Evolutionary conservation across 2,888 invertebrate species (phyloP), one percentile per base, ranked within the genome.

Genomic region (Plutella xylostella): DNA sequence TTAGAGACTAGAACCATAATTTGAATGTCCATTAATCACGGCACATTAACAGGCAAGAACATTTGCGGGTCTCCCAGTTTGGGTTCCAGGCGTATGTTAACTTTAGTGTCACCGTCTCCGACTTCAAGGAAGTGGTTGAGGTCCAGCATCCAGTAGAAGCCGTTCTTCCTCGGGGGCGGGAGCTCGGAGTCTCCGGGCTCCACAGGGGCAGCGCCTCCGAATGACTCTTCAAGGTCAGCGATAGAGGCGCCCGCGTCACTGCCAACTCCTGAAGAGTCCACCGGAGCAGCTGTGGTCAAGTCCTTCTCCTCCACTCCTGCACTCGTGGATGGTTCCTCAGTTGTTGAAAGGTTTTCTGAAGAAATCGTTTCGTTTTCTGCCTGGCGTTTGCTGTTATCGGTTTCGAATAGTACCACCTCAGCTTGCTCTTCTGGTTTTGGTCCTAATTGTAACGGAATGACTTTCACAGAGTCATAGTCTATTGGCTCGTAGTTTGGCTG

Each of bases 51-150:
- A 22, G 90, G 88, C 54, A 91, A 71, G 66, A 94, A 94, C 72
- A 91, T 87, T 53, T 90, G 88, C 18, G 92, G 90, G 69, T 94
- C 92, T 1, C 94, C 94, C 34, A 90, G 86, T 76, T 91, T 92
- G 0, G 93, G 93, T 54, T 91, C 89, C 56, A 94, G 91, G 58
- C 92, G 87, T 55, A 94, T 87, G 57, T 92, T 91, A 0, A 94
- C 91, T 73, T 91, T 89, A 28, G 86, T 87, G 51, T 87, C 88
- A 31, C 88, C 90, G 18, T 91, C 91, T 11, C 93, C 94, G 3
- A 94, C 93, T 72, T 93, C 93, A 15, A 94, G 80, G 61, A 94
- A 94, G 44, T 91, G 88, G 61, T 94, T 94, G 93, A 93, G 93
- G 63, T 94, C 94, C 6, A 93, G 83, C 61, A 94, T 86, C 77